These are phyloP conservation scores for Cataglyphis livida DNA, from an alignment of 2,888 invertebrate genomes.

Conservation along the genomic window DNA sequence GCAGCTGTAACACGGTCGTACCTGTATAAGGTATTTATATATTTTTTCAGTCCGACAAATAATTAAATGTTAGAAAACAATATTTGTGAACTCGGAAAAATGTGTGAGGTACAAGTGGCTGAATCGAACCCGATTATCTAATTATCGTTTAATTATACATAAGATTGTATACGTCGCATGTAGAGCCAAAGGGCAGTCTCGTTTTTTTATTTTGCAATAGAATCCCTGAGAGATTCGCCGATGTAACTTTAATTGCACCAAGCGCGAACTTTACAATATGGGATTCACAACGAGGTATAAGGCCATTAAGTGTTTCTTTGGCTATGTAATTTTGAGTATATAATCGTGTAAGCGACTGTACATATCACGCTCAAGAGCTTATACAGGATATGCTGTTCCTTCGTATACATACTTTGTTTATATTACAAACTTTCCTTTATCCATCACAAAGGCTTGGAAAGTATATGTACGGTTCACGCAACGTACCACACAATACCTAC, in stretches of 20 bases:
- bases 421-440: constrained; percentile 13
- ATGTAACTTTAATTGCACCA: neutral
- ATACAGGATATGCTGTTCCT: neutral
- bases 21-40: too few relatives aligned
- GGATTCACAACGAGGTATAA: neutral
- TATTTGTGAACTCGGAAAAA: too few relatives aligned
- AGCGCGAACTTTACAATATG: neutral
- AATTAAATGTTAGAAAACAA: too few relatives aligned
- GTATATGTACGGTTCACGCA: neutral
- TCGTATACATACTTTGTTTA: neutral
- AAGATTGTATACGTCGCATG: neutral
- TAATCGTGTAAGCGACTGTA: neutral
- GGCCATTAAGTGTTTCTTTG: neutral
- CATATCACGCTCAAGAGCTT: neutral
- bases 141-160: neutral
- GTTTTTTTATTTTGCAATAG: neutral
- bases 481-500: neutral
- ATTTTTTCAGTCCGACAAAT: too few relatives aligned
- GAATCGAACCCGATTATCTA: too few relatives aligned
- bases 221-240: neutral
- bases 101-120: too few relatives aligned
- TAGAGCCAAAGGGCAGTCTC: neutral
- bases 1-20: too few relatives aligned
- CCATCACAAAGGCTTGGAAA: constrained; percentile 8
- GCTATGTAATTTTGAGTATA: constrained; percentile 6